phyloP scores from a whole-genome alignment of 30 jellyfish, hydroid and myxozoan species.

The Aurelia aurita complex sp. Pacific region DNA sequence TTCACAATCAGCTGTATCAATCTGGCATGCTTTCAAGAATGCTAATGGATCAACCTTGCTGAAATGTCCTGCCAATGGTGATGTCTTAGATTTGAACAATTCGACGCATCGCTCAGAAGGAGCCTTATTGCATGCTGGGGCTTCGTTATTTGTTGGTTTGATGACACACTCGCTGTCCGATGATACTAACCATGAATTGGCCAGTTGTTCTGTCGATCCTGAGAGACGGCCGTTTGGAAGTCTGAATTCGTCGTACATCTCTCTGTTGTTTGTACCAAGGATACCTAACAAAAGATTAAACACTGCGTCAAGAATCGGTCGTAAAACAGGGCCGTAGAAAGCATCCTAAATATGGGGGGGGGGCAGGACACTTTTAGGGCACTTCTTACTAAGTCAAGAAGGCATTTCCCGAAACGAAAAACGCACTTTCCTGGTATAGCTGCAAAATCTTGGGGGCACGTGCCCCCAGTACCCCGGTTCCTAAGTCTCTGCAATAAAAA shows the following conservation, averaged over 20 bases:
- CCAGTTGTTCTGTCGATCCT: slow-evolving; percentile 55
- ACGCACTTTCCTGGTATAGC: too few species aligned
- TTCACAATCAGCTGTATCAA: slow-evolving; percentile 88
- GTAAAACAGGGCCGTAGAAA: too few species aligned
- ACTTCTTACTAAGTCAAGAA: too few species aligned
- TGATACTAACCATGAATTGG: slow-evolving; percentile 84
- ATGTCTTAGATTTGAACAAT: slow-evolving; percentile 65
- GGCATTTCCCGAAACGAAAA: too few species aligned
- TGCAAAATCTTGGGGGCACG: too few species aligned
- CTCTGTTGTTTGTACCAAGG: slow-evolving; percentile 96
- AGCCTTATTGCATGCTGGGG: slow-evolving; percentile 64
- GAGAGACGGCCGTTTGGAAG: slow-evolving; percentile 72
- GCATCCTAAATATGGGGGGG: too few species aligned
- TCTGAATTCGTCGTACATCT: slow-evolving; percentile 83
- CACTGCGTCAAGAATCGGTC: background rate
- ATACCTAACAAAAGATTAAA: slow-evolving; percentile 55
- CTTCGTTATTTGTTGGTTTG: slow-evolving; percentile 23
- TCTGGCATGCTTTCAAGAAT: slow-evolving; percentile 86
- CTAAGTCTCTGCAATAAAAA: too few species aligned
- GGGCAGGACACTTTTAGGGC: too few species aligned
- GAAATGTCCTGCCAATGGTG: slow-evolving; percentile 81
- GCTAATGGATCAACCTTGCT: slow-evolving; percentile 83
- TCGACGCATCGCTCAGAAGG: slow-evolving; percentile 89
- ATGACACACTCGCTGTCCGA: slow-evolving; percentile 64
- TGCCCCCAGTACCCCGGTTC: too few species aligned